phyloP scores from a whole-genome alignment of 2,113 vertebrate species.

The Uria lomvia region DNA sequence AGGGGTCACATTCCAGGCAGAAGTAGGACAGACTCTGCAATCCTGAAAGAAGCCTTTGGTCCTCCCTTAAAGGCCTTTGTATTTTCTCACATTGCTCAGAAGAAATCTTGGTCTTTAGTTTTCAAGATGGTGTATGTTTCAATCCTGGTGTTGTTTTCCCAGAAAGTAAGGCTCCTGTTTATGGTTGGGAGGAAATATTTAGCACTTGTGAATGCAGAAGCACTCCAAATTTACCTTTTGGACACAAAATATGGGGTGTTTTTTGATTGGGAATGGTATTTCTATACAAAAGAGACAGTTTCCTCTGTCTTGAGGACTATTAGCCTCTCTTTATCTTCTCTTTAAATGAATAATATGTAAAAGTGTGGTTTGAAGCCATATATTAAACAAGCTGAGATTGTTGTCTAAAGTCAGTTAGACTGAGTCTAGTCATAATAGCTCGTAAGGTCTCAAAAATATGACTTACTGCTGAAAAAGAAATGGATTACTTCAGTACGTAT shows the following conservation, averaged over 20 bases:
- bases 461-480: neutral
- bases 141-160: neutral
- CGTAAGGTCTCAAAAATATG: neutral
- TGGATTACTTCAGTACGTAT: neutral
- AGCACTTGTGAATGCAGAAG: neutral
- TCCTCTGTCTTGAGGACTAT: neutral
- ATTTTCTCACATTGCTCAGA: neutral
- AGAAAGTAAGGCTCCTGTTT: neutral
- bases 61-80: neutral
- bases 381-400: neutral
- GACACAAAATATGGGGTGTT: neutral
- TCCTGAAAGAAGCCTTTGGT: neutral
- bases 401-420: neutral
- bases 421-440: neutral
- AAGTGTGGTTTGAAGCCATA: neutral
- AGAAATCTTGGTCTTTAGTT: neutral
- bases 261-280: neutral
- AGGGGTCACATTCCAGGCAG: neutral
- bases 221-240: neutral
- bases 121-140: neutral
- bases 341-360: neutral
- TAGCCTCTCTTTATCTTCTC: neutral
- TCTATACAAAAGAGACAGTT: neutral
- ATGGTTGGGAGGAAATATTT: neutral
- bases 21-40: neutral